Base-by-base conservation (phyloP, 2,797 vertebrate genomes). In the Miichthys miiuy region DNA sequence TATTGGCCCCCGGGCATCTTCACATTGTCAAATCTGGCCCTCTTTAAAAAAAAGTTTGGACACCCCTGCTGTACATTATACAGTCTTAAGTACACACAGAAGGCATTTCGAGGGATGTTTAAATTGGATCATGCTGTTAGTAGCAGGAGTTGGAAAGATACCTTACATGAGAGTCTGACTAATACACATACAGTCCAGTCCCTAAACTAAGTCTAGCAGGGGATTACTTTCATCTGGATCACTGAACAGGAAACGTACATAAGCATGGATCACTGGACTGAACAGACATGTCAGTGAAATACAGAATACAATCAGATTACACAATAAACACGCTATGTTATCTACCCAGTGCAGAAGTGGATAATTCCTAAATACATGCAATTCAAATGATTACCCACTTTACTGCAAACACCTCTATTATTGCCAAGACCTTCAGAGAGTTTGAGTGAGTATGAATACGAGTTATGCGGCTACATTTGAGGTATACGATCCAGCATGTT, bases 241-340 rank as follows among this genome's bases (percentile, higher is more conserved):
- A 10, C 6, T 57, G 27, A 70, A 65, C 56, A 6, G 72, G n/a
- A 56, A 72, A 68, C 21, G 6, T n/a, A 21, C 17, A 48, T 21
- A 27, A 21, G 16, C 20, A 48, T 8, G 41, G 11, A 17, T 75
- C 56, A 66, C 12, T 58, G 56, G 68, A 44, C 52, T n/a, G 50
- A 10, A 80, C 0, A 68, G 23, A 78, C 10, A 2, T 48, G 64
- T 47, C 27, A 47, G 27, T 20, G 18, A 58, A 30, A 21, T 14
- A 50, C 2, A 67, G 44, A 50, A 9, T 12, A 51, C 5, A 30
- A 56, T 62, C 38, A 69, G 42, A 77, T 62, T 54, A 67, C 72
- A 79, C 62, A 69, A 30, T 10, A 72, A 75, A 71, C 48, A 54
- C n/a, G 3, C 51, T 47, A 6, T 2, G n/a, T 79, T 84, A 77